Base-by-base conservation (phyloP, 2,888 invertebrate species). In the Limnephilus rhombicus region DNA sequence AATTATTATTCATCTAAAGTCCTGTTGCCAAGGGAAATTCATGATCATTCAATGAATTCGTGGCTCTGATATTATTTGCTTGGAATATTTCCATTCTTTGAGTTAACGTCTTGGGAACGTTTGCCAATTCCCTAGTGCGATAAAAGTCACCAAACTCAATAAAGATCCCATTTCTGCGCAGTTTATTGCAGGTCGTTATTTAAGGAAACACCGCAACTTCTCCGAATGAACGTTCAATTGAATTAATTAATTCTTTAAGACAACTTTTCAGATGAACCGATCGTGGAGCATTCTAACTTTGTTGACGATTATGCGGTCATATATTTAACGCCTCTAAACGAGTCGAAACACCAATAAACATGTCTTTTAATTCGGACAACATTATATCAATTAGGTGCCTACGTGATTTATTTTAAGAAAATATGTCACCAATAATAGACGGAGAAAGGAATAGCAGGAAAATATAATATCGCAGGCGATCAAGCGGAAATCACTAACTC, bases 181-280 rank as follows among this genome's bases (percentile, higher is more conserved):
- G 41, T 88, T 88, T 88, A 88, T 88, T 18, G 34, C 68, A 68
- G 24, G 13, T 88, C 88, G 68, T 80, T 34, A 88, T 86, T 86
- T 86, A 29, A 86, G 24, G 29, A 45, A 41, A 41, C 45, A 45
- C 37, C 85, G 85, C 34, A 24, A 85, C 11, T 85, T 41, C 24
- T 31, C 85, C 11, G 68, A 68, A 85, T 37, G 41, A 41, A 34
- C 18, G 18, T 18, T 37, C 34, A 24, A 85, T 85, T 85, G 85
- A 85, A 85, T 37, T 34, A 82, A 37, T 37, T 85, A 85, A 34
- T 37, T 37, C 41, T 37, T n/a, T 85, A 3, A 15, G 82, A 82
- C 15, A 34, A 82, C 34, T 82, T 18, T 82, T 31, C 31, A 34
- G 34, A 82, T 82, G 31, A 82, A 34, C 68, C 68, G 68, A 82